Percentiles rank a stretch among this genome's conserved stretches.
Evolutionary conservation across 2,113 vertebrate species (phyloP).

Genomic region (Gobiocypris rarus): DNA sequence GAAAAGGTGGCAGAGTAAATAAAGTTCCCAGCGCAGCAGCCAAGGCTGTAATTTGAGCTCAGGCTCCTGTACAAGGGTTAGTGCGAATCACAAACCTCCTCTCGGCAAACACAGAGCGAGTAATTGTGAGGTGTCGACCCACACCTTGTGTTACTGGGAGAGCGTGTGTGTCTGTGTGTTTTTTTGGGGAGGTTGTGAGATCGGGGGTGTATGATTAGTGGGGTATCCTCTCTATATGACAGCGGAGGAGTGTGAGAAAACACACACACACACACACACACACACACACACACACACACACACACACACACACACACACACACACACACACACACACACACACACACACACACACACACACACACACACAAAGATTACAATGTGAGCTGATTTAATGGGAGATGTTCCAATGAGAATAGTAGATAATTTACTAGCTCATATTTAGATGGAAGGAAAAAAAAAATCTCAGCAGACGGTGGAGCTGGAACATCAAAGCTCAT

Average conservation of each 20-base stretch:
- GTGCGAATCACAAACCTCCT: conserved; percentile 84
- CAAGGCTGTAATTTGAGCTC: conserved; percentile 88
- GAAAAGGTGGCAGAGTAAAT: conserved; percentile 87
- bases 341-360: no score
- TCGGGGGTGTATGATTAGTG: conserved; percentile 75
- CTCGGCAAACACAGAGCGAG: conserved; percentile 75
- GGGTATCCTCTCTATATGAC: conserved; percentile 60
- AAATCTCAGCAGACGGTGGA: conserved; percentile 12
- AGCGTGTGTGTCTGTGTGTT: conserved; percentile 38
- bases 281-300: no score
- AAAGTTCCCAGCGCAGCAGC: conserved; percentile 82
- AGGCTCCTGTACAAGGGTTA: conserved; percentile 80
- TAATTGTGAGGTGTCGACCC: conserved; percentile 81
- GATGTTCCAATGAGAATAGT: conserved; percentile 43
- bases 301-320: no score
- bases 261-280: no score
- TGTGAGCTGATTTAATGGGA: conserved; percentile 48
- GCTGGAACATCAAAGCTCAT: conserved; percentile 39
- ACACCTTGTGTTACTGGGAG: conserved; percentile 65
- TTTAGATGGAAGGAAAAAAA: conserved; percentile 22
- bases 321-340: no score
- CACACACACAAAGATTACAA: conserved; percentile 44
- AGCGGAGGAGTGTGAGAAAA: conserved; percentile 49
- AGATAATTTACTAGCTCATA: conserved; percentile 47
- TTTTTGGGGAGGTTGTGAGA: conserved; percentile 35